A percentile compares a stretch with the other conserved stretches of the same genome.
Conservation (phyloP, 2,113 vertebrate genomes). For the Semnornis frantzii region DNA sequence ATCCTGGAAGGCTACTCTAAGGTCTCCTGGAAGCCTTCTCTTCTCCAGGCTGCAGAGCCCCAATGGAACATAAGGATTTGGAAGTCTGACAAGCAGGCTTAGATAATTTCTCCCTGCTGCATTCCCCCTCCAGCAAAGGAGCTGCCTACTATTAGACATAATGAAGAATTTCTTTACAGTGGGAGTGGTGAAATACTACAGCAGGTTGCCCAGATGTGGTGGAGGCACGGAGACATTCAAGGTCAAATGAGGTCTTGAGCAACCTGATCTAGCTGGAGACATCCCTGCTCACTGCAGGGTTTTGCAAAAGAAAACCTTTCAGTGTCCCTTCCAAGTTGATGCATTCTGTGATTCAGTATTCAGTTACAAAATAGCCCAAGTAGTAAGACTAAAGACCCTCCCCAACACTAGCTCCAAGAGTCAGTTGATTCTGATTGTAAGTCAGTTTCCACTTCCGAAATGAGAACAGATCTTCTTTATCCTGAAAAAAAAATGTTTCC, state of each 20-base stretch:
- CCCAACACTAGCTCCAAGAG: neutral
- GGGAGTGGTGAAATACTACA: no score
- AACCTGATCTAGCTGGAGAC: no score
- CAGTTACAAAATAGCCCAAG: neutral
- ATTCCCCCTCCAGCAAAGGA: neutral
- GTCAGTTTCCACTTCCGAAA: neutral
- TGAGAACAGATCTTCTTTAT: neutral
- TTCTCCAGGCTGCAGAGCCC: no score
- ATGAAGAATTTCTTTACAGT: no score
- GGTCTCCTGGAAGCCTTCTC: no score
- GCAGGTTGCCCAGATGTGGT: no score
- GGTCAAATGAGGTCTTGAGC: no score
- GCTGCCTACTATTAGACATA: neutral
- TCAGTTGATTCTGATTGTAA: neutral
- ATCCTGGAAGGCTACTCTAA: no score
- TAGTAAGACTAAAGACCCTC: neutral
- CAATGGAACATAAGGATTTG: neutral
- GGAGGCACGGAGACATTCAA: no score
- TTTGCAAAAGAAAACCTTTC: no score
- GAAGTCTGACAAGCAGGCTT: neutral
- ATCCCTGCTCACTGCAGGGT: no score
- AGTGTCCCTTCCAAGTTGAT: no score
- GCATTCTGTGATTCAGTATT: neutral
- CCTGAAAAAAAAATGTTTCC: neutral
- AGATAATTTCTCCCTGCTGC: neutral